Conservation (phyloP, 2,113 vertebrate genomes). For the Oncorhynchus mykiss region DNA sequence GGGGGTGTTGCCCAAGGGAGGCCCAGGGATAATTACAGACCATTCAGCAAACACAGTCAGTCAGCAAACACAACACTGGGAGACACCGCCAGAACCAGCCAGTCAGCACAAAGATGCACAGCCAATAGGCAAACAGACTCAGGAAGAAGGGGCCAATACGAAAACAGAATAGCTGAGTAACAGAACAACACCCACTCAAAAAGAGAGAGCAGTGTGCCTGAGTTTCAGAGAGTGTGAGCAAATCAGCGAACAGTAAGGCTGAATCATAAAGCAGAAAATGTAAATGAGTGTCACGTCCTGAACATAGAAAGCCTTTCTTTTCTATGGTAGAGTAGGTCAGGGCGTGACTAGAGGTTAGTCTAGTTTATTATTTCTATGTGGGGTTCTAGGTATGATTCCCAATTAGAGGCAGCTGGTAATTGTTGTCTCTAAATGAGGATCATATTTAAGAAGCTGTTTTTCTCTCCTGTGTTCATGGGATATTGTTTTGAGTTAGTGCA, state of each 20-base stretch:
- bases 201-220: neutral
- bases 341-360: too few species aligned
- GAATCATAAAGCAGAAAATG: too few species aligned
- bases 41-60: constrained; percentile 60
- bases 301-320: too few species aligned
- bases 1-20: constrained; percentile 56
- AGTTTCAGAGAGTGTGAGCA: constrained; percentile 30
- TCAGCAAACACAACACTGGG: constrained; percentile 22
- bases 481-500: too few species aligned
- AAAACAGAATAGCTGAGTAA: neutral
- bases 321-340: too few species aligned
- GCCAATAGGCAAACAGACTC: neutral
- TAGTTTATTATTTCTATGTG: too few species aligned
- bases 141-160: neutral
- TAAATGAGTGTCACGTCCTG: too few species aligned
- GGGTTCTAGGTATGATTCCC: too few species aligned
- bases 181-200: neutral
- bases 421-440: too few species aligned
- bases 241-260: constrained; percentile 45
- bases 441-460: too few species aligned
- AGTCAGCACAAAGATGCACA: neutral
- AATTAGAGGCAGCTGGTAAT: too few species aligned
- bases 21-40: constrained; percentile 68
- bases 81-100: neutral
- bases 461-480: too few species aligned